phyloP scores from a whole-genome alignment of 2,888 invertebrate species.

The Autographa pulchrina region DNA sequence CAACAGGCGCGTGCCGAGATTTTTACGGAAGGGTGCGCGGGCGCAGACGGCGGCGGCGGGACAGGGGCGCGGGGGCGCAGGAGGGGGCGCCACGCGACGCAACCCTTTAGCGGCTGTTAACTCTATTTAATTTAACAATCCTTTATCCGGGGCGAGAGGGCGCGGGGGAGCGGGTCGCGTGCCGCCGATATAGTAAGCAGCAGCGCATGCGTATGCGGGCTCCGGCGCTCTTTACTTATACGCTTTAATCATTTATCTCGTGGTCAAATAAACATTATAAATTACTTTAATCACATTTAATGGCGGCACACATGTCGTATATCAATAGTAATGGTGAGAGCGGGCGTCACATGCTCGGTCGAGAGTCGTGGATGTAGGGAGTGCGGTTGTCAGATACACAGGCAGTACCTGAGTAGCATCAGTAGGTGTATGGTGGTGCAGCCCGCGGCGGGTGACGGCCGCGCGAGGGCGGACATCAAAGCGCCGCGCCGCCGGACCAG shows the following conservation, averaged over 20 bases:
- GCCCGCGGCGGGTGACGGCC: background rate
- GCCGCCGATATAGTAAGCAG: conserved; percentile 41
- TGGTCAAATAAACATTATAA: conserved; percentile 77
- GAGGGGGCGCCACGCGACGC: conserved; percentile 63
- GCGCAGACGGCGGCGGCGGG: conserved; percentile 63
- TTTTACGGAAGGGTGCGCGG: conserved; percentile 56
- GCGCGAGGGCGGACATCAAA: conserved; percentile 56
- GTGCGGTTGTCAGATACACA: no score
- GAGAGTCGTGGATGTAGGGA: no score
- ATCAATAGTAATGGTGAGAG: conserved; percentile 44
- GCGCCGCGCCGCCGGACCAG: conserved; percentile 17
- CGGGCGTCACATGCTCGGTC: background rate
- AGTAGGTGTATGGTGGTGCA: no score
- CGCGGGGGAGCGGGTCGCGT: conserved; percentile 57
- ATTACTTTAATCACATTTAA: conserved; percentile 80
- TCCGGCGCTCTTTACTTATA: conserved; percentile 44
- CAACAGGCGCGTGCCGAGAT: conserved; percentile 43
- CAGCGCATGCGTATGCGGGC: conserved; percentile 60
- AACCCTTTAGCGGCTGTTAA: conserved; percentile 79
- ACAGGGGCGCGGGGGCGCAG: conserved; percentile 35
- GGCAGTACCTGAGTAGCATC: no score
- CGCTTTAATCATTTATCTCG: conserved; percentile 66
- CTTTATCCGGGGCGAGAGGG: conserved; percentile 69
- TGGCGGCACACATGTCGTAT: conserved; percentile 56
- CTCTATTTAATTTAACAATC: conserved; percentile 74